Conservation (phyloP, 2,113 vertebrate genomes). For the Melanerpes formicivorus region DNA sequence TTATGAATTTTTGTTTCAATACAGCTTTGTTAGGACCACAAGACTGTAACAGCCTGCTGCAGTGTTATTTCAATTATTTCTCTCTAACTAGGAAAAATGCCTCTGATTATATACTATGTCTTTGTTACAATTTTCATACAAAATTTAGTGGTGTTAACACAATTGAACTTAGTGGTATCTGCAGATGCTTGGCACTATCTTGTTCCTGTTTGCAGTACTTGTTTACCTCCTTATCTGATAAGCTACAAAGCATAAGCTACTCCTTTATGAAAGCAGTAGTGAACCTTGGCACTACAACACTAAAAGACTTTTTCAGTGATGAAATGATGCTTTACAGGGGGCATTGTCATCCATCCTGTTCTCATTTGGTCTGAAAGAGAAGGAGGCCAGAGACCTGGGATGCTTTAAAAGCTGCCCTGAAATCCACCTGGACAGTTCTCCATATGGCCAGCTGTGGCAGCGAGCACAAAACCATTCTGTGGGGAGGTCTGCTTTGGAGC, state of each 20-base stretch:
- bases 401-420: neutral
- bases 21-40: neutral
- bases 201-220: neutral
- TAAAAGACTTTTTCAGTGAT: neutral
- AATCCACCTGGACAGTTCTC: too few relatives aligned
- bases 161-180: neutral
- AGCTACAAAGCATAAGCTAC: neutral
- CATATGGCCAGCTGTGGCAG: neutral
- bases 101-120: neutral
- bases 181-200: neutral
- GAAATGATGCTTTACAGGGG: rapidly evolving
- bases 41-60: neutral
- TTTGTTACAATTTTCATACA: neutral
- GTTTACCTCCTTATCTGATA: neutral
- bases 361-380: neutral
- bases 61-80: neutral
- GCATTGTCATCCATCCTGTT: neutral
- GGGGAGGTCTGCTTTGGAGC: neutral
- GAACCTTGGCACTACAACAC: neutral
- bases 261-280: neutral
- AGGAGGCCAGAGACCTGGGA: neutral
- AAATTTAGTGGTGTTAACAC: neutral
- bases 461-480: neutral
- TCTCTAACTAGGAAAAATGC: neutral
- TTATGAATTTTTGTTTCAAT: constrained; percentile 7